phyloP scores from a whole-genome alignment of 2,888 invertebrate genomes.

The Diabrotica balteata region DNA sequence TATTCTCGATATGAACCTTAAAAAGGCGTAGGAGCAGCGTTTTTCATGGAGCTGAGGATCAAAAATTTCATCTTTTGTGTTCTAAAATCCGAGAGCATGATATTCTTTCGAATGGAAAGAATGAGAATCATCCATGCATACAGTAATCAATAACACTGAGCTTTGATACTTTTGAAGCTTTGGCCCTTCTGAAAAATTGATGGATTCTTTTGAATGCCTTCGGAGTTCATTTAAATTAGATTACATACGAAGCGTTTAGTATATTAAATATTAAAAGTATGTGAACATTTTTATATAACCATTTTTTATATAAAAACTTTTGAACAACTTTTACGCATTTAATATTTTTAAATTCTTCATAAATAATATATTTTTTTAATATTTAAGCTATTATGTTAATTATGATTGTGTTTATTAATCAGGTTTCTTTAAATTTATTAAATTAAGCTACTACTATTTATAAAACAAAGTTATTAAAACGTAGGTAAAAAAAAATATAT shows the following conservation, averaged over 20 bases:
- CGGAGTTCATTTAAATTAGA: not conserved
- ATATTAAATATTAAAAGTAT: constrained; percentile 1
- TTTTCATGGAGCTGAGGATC: constrained; percentile 12
- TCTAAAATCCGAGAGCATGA: constrained; percentile 17
- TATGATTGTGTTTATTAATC: too few species aligned
- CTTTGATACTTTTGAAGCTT: constrained; percentile 17
- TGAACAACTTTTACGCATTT: too few species aligned
- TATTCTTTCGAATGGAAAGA: constrained; percentile 15
- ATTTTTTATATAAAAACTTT: too few species aligned
- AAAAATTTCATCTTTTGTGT: constrained; percentile 25
- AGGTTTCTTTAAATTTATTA: too few species aligned
- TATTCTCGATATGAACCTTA: constrained; percentile 15
- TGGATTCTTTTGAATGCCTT: constrained; percentile 13
- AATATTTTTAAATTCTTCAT: too few species aligned
- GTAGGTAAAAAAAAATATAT: too few species aligned
- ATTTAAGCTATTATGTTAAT: too few species aligned
- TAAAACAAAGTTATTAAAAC: too few species aligned
- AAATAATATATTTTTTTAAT: too few species aligned
- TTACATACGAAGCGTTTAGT: not conserved
- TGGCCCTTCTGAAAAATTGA: constrained; percentile 11
- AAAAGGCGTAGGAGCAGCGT: constrained; percentile 16
- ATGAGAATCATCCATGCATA: constrained; percentile 19
- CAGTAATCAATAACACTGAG: constrained; percentile 16
- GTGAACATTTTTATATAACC: too few species aligned
- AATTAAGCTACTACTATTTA: too few species aligned